A percentile compares a stretch with the other conserved stretches of the same genome.
phyloP scores from a whole-genome alignment of 1,140 invertebrate genomes.

The Harpegnathos saltator region DNA sequence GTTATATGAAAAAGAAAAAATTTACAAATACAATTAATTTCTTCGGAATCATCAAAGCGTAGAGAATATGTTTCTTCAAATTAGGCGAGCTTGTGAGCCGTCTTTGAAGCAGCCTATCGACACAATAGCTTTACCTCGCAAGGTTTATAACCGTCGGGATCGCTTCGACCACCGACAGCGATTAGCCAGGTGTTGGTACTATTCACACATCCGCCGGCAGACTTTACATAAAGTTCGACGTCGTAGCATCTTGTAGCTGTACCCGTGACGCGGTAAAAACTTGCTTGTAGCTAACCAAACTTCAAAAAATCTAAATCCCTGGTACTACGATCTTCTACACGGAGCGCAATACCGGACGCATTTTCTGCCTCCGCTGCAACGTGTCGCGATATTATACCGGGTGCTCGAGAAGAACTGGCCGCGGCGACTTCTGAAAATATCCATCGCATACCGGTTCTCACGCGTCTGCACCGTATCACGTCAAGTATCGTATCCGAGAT shows the following conservation, averaged over 20 bases:
- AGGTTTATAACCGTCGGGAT: not conserved
- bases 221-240: constrained; percentile 43
- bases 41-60: not conserved
- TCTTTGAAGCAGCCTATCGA: not conserved
- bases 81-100: not conserved
- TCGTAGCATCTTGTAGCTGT: constrained; percentile 29
- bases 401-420: constrained; percentile 38
- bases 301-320: constrained; percentile 55
- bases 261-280: constrained; percentile 22
- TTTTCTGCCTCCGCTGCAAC: constrained; percentile 25
- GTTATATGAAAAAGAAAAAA: too few species aligned
- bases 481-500: constrained; percentile 5
- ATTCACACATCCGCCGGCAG: constrained; percentile 8
- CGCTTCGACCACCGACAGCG: not conserved
- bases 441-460: constrained; percentile 44
- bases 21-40: too few species aligned
- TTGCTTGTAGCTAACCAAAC: constrained; percentile 32
- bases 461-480: not conserved
- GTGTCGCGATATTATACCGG: constrained; percentile 49
- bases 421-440: constrained; percentile 29
- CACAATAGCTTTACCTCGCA: not conserved
- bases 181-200: constrained; percentile 19
- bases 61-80: not conserved
- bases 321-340: not conserved
- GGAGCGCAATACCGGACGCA: constrained; percentile 1